phyloP scores from a whole-genome alignment of 2,113 vertebrate species.

The Hippolais icterina region DNA sequence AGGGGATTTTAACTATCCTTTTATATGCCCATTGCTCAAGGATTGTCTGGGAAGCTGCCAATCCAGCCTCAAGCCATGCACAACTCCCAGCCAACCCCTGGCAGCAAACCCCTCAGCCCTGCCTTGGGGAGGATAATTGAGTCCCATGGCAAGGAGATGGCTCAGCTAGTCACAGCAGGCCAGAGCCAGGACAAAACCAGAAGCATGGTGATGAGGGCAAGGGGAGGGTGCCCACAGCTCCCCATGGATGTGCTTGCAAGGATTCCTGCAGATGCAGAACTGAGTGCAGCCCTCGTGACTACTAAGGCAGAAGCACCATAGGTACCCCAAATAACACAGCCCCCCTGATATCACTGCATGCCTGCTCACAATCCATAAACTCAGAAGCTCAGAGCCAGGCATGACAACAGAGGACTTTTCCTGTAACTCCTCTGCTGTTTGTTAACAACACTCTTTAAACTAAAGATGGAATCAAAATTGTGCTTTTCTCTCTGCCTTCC shows the following conservation, averaged over 20 bases:
- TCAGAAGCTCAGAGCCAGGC: background rate
- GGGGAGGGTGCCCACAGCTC: background rate
- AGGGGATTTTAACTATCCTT: background rate
- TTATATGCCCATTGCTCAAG: background rate
- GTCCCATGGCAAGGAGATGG: background rate
- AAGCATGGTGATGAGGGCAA: rapidly evolving
- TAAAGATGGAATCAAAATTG: background rate
- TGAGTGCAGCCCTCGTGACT: rapidly evolving
- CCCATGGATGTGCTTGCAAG: rapidly evolving
- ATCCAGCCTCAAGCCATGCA: background rate
- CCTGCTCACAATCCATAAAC: background rate
- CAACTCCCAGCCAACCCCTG: background rate
- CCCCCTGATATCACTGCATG: background rate
- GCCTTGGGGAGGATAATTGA: background rate
- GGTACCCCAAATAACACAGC: background rate
- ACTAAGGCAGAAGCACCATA: background rate
- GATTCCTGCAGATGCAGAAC: background rate
- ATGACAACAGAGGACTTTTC: background rate
- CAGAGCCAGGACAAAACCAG: background rate
- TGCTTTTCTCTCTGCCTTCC: background rate
- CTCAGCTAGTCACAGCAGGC: background rate
- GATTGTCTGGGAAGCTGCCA: background rate
- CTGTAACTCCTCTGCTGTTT: background rate
- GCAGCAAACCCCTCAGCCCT: background rate
- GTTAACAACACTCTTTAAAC: background rate